Evolutionary conservation across 2,797 vertebrate genomes (phyloP).

Genomic region (Anableps anableps): DNA sequence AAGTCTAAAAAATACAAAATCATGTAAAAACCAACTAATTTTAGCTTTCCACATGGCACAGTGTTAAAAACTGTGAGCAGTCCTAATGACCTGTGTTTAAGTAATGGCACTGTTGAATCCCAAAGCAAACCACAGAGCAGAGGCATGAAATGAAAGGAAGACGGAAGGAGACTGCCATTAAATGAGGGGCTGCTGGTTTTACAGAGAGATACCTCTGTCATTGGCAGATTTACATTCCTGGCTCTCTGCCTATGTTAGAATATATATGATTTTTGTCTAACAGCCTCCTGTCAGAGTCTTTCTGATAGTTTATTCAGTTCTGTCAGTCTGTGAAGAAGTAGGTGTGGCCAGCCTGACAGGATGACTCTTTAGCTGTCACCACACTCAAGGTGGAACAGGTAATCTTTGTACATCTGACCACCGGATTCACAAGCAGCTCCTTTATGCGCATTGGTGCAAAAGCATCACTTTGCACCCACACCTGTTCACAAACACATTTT

Average conservation of each 20-base stretch:
- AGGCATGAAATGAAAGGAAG: slow-evolving; percentile 7
- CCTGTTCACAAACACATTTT: slow-evolving; percentile 54
- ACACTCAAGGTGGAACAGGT: slow-evolving; percentile 64
- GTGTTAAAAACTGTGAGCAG: slow-evolving; percentile 67
- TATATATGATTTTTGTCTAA: slow-evolving; percentile 44
- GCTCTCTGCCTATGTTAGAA: slow-evolving; percentile 23
- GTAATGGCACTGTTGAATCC: slow-evolving; percentile 66
- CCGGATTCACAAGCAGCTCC: slow-evolving; percentile 39
- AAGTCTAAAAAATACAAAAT: neutral
- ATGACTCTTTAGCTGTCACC: slow-evolving; percentile 74
- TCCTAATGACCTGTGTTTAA: slow-evolving; percentile 70
- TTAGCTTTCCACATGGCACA: slow-evolving; percentile 47
- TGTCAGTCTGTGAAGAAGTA: slow-evolving; percentile 55
- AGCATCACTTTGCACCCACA: slow-evolving; percentile 21
- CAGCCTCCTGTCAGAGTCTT: slow-evolving; percentile 40
- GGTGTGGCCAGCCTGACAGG: slow-evolving; percentile 62
- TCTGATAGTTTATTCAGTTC: slow-evolving; percentile 64
- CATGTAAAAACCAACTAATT: slow-evolving; percentile 44
- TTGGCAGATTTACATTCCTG: slow-evolving; percentile 29
- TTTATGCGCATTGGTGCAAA: slow-evolving; percentile 36
- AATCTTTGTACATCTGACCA: slow-evolving; percentile 70
- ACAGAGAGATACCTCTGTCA: slow-evolving; percentile 23
- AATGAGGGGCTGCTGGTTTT: slow-evolving; percentile 20
- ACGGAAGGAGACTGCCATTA: slow-evolving; percentile 12
- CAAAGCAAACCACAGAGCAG: slow-evolving; percentile 52